Evolutionary conservation across 2,113 vertebrate species (phyloP).

Genomic region (Rhabdornis inornatus): DNA sequence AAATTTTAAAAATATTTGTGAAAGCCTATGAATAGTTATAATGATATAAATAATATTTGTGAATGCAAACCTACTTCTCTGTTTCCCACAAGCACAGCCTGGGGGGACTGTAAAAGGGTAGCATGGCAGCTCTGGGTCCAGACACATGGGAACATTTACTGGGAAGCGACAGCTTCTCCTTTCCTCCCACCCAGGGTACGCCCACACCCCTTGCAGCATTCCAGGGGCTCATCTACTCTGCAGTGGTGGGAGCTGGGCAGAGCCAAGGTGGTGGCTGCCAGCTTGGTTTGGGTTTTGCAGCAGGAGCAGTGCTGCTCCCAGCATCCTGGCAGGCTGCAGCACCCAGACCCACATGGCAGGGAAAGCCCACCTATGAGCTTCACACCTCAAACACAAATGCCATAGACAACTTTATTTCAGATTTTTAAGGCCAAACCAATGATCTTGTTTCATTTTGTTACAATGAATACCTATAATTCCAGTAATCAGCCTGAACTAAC

Average conservation of each 20-base stretch:
- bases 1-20: neutral
- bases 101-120: neutral
- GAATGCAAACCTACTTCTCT: neutral
- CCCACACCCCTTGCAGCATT: neutral
- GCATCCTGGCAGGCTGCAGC: neutral
- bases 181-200: fast-evolving
- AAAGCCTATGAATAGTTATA: neutral
- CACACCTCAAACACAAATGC: neutral
- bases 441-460: neutral
- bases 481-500: conserved; percentile 11
- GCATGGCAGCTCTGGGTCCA: neutral
- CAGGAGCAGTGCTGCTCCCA: neutral
- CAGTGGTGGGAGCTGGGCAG: neutral
- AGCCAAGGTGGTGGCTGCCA: neutral
- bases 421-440: neutral
- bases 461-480: neutral
- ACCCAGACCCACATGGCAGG: fast-evolving
- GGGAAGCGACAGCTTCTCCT: neutral
- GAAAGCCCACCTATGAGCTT: neutral
- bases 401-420: neutral
- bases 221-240: neutral
- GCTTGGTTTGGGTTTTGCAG: neutral
- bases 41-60: neutral
- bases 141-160: neutral
- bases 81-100: neutral